Percentiles rank a stretch among this genome's conserved stretches.
Evolutionary conservation across 2,888 invertebrate genomes (phyloP).

Genomic region (Amphipyra tragopoginis): DNA sequence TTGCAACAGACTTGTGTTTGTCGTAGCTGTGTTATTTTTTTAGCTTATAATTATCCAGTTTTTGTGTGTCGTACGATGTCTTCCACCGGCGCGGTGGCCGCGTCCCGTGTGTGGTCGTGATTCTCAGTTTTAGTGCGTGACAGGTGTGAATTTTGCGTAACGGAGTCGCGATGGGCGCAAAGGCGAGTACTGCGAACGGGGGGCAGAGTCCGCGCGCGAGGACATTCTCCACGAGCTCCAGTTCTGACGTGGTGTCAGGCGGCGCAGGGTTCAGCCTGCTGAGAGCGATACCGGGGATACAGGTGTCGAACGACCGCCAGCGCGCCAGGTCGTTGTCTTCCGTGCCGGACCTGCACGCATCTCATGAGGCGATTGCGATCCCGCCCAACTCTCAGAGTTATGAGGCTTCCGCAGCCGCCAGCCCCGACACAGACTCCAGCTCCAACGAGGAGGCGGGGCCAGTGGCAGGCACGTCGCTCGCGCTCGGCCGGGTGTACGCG

Average conservation of each 20-base stretch:
- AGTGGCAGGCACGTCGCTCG: conserved; percentile 84
- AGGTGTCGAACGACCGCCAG: conserved; percentile 94
- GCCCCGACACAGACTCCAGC: conserved; percentile 92
- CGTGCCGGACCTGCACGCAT: conserved; percentile 93
- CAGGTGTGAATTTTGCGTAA: conserved; percentile 86
- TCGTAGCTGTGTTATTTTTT: conserved; percentile 74
- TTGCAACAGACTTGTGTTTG: conserved; percentile 80
- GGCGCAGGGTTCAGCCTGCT: conserved; percentile 92
- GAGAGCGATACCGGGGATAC: conserved; percentile 93
- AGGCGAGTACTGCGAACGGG: conserved; percentile 94
- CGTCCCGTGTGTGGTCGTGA: conserved; percentile 85
- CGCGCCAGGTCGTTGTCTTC: conserved; percentile 95
- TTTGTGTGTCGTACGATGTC: conserved; percentile 85
- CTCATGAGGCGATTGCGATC: conserved; percentile 91
- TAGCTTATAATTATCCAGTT: conserved; percentile 60
- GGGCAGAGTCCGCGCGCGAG: conserved; percentile 93
- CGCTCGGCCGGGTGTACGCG: conserved; percentile 94
- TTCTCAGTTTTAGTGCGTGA: conserved; percentile 74
- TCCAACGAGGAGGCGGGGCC: conserved; percentile 91
- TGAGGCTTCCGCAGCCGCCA: conserved; percentile 91
- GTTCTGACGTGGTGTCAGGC: conserved; percentile 91
- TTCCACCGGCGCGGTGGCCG: conserved; percentile 83
- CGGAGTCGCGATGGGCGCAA: conserved; percentile 94
- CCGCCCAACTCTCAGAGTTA: conserved; percentile 91
- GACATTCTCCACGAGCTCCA: conserved; percentile 94